Evolutionary conservation across 1,140 invertebrate genomes (phyloP), one percentile per base, ranked within the genome.

Genomic region (Listronotus bonariensis): DNA sequence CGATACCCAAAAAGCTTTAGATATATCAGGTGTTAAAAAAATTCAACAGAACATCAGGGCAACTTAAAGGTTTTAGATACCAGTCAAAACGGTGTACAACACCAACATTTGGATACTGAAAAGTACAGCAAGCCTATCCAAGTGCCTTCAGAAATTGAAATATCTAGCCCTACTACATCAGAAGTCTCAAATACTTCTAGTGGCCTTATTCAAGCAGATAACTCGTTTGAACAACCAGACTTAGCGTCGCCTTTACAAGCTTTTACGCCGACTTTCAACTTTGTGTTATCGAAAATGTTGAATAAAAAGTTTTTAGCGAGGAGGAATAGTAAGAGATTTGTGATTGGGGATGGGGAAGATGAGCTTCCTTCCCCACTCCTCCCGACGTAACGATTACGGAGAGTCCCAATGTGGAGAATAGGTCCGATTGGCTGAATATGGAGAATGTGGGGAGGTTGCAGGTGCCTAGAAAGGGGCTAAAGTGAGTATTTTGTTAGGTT

Each of bases 271-370:
- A 57, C 53, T 18, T 65, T 65, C 42, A 56, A 49, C 15, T 65
- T 65, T 36, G 43, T 56, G 17, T 43, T 53, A 1, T 15, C 41
- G 3, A 55, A 55, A 31, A 51, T 55, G 53, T 58, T 70, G 64
- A 51, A 57, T 10, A 64, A 69, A 31, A 62, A 67, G 40, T 56
- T 69, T 14, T 59, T 77, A 56, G 70, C 52, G 9, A 56, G 76
- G 26, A 60, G 75, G 8, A 78, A 77, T 49, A 76, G 74, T 42
- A 79, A 78, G 54, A 59, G 76, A 20, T 79, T 79, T 62, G 77
- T 78, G 3, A 77, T 78, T 42, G 76, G 76, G 12, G 75, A 75
- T 60, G 75, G 74, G 42, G 73, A 71, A 18, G 74, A 73, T 18
- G 76, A 74, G 17, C 59, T 17, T 52, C 62, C 7, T 59, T 53